Conservation (phyloP, 2,797 vertebrate genomes). For the Pseudocheirus occidentalis region DNA sequence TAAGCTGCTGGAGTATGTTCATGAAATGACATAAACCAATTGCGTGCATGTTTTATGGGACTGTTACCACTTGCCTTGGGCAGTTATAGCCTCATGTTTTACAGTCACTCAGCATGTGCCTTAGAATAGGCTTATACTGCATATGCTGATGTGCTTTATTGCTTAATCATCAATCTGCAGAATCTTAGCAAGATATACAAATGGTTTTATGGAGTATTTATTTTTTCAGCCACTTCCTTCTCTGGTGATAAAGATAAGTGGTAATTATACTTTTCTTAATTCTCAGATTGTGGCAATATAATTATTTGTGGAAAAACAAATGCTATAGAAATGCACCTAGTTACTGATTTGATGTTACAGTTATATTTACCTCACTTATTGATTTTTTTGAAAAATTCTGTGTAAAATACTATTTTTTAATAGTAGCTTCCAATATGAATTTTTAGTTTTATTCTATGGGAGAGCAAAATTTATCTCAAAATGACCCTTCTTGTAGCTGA, state of each 20-base stretch:
- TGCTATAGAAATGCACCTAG: background rate
- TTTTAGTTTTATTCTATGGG: background rate
- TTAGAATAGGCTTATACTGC: conserved; percentile 20
- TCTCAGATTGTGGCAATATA: background rate
- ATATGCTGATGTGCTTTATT: background rate
- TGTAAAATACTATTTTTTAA: background rate
- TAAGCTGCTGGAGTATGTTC: background rate
- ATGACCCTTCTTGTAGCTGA: background rate
- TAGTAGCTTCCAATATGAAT: background rate
- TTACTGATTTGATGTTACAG: background rate
- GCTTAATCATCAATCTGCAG: conserved; percentile 63
- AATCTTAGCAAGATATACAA: conserved; percentile 29
- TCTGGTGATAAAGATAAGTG: conserved; percentile 30
- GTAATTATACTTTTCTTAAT: background rate
- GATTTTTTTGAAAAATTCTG: background rate
- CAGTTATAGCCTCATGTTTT: conserved; percentile 55
- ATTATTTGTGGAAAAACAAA: background rate
- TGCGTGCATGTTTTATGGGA: background rate
- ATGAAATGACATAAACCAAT: conserved; percentile 31
- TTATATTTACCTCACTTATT: background rate
- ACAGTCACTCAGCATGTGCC: conserved; percentile 32
- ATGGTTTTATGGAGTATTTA: conserved; percentile 14
- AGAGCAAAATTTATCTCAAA: conserved; percentile 2
- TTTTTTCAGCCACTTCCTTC: conserved; percentile 53
- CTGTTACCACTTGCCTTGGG: conserved; percentile 55